Base-by-base conservation (phyloP, 2,888 invertebrate species). In the Hemaris fuciformis region DNA sequence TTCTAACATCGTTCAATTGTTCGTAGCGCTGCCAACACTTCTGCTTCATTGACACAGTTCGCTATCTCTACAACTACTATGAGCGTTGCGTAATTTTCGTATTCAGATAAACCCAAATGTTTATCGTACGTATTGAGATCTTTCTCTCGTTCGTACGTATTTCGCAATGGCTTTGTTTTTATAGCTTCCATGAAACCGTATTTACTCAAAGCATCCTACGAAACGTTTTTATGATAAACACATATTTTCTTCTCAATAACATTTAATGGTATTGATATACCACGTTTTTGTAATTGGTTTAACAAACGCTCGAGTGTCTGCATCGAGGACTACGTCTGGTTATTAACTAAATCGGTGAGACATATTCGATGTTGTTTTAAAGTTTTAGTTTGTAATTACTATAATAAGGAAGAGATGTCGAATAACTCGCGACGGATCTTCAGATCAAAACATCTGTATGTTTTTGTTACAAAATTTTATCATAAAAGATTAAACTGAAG, bases 11-110 rank as follows among this genome's bases (percentile, higher is more conserved):
- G 82, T 79, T 79, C 77, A 79, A 80, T 80, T 78, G 76, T 74
- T 73, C 72, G 70, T 62, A 61, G 75, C 74, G 72, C 79, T 83
- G 83, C 84, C 83, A 83, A 76, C 75, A 71, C 67, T 78, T 70
- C 72, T 73, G 79, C 74, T 80, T 75, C 84, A 84, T 85, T 85
- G 86, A 84, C 85, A 85, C 81, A 81, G 73, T 84, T 84, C 74
- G 78, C 74, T 80, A 76, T 80, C 81, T 75, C 69, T 71, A 73
- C 75, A 65, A 67, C 64, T 60, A 64, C 67, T 76, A 74, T 71
- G 66, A 59, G n/a, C n/a, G 67, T 83, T 81, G 80, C 79, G 79
- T 78, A 79, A 80, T 75, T 73, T 60, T 41, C 48, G 64, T 72
- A 64, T 65, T 61, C 66, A 64, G 67, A 66, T 69, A 62, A 64